These are phyloP conservation scores for Idris sp. DNA, from an alignment of 1,140 invertebrate species.

Conservation along the genomic window DNA sequence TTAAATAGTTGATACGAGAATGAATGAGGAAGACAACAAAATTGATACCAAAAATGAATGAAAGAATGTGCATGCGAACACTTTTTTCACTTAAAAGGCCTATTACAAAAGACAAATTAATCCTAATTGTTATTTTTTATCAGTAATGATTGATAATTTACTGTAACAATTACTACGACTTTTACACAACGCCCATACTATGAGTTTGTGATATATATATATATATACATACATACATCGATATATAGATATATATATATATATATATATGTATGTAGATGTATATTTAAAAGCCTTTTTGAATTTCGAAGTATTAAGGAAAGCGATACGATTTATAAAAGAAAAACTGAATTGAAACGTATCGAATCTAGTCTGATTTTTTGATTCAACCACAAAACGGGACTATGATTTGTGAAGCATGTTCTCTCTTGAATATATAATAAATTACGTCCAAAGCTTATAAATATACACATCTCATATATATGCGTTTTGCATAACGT, in stretches of 20 bases:
- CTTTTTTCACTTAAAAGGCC: too few species aligned
- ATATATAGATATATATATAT: too few species aligned
- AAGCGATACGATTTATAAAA: too few species aligned
- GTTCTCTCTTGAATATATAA: constrained; percentile 64
- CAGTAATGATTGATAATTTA: constrained; percentile 57
- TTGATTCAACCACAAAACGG: constrained; percentile 64
- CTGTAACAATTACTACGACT: constrained; percentile 63
- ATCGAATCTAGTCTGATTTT: constrained; percentile 71
- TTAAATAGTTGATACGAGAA: constrained; percentile 54
- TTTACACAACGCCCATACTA: constrained; percentile 70
- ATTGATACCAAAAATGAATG: constrained; percentile 36
- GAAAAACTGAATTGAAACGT: too few species aligned
- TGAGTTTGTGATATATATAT: constrained; percentile 72
- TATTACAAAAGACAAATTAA: constrained; percentile 69
- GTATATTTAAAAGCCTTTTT: constrained; percentile 63
- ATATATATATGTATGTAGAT: too few species aligned
- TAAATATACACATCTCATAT: constrained; percentile 15
- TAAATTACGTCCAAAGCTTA: constrained; percentile 56
- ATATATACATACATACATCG: too few species aligned
- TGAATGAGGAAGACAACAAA: constrained; percentile 28
- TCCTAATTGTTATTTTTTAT: constrained; percentile 75
- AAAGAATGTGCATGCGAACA: too few species aligned
- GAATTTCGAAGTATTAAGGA: constrained; percentile 48
- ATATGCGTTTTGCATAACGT: too few species aligned
- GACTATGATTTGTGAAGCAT: constrained; percentile 71